phyloP scores from a whole-genome alignment of 2,888 invertebrate species.

The Coenonympha arcania region DNA sequence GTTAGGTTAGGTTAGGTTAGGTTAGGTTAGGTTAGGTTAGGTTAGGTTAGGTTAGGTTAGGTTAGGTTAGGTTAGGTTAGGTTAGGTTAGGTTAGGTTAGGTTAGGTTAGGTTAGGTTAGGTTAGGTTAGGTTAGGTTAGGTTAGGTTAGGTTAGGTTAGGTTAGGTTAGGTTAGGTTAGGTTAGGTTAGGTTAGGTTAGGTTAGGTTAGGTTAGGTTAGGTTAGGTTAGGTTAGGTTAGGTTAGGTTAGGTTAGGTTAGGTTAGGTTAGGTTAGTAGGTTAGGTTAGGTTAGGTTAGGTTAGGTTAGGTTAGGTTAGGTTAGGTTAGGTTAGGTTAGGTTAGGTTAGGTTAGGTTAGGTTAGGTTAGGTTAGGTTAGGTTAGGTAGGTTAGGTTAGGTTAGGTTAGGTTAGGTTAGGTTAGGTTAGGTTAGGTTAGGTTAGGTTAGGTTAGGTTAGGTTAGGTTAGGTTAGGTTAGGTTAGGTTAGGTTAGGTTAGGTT shows the following conservation, averaged over 20 bases:
- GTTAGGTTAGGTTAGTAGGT: conserved; percentile 23
- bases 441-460: conserved; percentile 24
- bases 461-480: conserved; percentile 9
- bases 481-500: conserved; percentile 5
- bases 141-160: no score
- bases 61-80: conserved; percentile 3
- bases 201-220: background rate
- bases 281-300: conserved; percentile 7
- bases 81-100: conserved; percentile 3
- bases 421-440: conserved; percentile 20
- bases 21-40: conserved; percentile 3
- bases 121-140: no score
- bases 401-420: conserved; percentile 16
- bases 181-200: no score
- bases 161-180: no score
- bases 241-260: conserved; percentile 25
- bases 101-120: conserved; percentile 2
- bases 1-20: conserved; percentile 3
- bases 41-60: conserved; percentile 3
- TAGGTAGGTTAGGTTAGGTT: conserved; percentile 12
- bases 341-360: conserved; percentile 12
- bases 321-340: conserved; percentile 9
- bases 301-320: conserved; percentile 21
- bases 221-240: conserved; percentile 25
- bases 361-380: conserved; percentile 12